These are phyloP conservation scores for Camponotus fellah DNA, from an alignment of 2,888 invertebrate genomes.

Conservation along the genomic window DNA sequence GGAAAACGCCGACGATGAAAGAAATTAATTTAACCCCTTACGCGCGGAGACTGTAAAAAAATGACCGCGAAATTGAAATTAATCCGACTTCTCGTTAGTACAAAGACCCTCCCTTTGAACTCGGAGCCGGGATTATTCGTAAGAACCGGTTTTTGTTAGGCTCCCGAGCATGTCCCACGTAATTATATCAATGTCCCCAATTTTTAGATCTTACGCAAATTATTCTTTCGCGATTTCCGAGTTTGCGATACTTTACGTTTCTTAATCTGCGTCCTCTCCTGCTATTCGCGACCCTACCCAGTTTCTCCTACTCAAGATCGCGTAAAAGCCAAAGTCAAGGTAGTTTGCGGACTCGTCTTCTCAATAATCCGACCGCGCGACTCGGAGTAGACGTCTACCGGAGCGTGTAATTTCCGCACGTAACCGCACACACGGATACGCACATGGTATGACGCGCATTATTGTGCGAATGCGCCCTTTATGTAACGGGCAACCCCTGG, in stretches of 20 bases:
- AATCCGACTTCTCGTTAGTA: slow-evolving; percentile 44
- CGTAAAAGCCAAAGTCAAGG: slow-evolving; percentile 42
- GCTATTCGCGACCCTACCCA: slow-evolving; percentile 12
- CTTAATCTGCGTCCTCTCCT: neutral
- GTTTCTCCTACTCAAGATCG: neutral
- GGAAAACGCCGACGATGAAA: slow-evolving; percentile 34
- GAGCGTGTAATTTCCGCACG: slow-evolving; percentile 54
- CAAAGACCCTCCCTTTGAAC: slow-evolving; percentile 27
- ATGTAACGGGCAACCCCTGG: slow-evolving; percentile 59
- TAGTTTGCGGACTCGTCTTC: slow-evolving; percentile 43
- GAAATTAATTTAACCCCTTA: slow-evolving; percentile 49
- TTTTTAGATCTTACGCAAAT: slow-evolving; percentile 19
- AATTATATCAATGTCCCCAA: slow-evolving; percentile 21
- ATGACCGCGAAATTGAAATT: slow-evolving; percentile 44
- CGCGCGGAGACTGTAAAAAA: slow-evolving; percentile 40
- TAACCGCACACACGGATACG: slow-evolving; percentile 47
- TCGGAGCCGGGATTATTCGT: slow-evolving; percentile 32
- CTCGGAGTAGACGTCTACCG: slow-evolving; percentile 38
- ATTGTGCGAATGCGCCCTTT: slow-evolving; percentile 71
- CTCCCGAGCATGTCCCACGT: neutral
- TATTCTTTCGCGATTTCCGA: neutral
- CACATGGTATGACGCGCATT: slow-evolving; percentile 62
- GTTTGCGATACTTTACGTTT: neutral
- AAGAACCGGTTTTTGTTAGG: slow-evolving; percentile 13
- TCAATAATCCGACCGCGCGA: slow-evolving; percentile 32